Evolutionary conservation across 2,888 invertebrate species (phyloP).

Genomic region (Eristalis pertinax): DNA sequence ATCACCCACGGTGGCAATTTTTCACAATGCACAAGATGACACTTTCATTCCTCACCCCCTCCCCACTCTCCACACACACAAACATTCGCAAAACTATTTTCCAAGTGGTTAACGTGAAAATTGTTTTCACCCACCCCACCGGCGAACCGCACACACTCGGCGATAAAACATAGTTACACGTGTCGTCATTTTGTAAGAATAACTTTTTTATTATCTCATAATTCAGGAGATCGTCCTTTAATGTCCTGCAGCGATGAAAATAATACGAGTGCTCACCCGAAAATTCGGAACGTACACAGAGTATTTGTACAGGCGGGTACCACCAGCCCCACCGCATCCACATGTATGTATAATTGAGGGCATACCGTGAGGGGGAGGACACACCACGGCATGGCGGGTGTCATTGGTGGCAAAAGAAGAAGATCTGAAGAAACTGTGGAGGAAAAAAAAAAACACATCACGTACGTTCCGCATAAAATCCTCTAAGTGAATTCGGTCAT

Average conservation of each 20-base stretch:
- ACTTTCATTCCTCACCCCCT: background rate
- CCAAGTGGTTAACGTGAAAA: constrained; percentile 63
- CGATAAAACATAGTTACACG: constrained; percentile 70
- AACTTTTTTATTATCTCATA: constrained; percentile 72
- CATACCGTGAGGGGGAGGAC: constrained; percentile 1
- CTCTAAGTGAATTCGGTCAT: constrained; percentile 79
- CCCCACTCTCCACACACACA: background rate
- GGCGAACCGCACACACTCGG: constrained; percentile 2
- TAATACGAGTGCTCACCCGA: constrained; percentile 63
- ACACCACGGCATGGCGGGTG: background rate
- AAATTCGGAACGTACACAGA: constrained; percentile 35
- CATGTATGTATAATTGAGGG: constrained; percentile 69
- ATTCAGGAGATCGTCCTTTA: constrained; percentile 71
- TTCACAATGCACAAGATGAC: background rate
- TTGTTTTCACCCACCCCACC: constrained; percentile 30
- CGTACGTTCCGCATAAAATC: constrained; percentile 80
- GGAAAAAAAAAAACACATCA: constrained; percentile 73
- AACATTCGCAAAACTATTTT: constrained; percentile 59
- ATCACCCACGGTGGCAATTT: constrained; percentile 38
- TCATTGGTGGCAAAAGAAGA: background rate
- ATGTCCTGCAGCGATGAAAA: constrained; percentile 70
- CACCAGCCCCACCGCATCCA: constrained; percentile 18
- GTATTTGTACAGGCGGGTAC: constrained; percentile 9
- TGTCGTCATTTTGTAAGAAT: constrained; percentile 71
- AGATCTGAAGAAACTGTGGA: constrained; percentile 34